Percentiles rank a stretch among this genome's conserved stretches.
phyloP scores from a whole-genome alignment of 35 echinoderm and acorn worm species.

The Holothuria glaberrima region DNA sequence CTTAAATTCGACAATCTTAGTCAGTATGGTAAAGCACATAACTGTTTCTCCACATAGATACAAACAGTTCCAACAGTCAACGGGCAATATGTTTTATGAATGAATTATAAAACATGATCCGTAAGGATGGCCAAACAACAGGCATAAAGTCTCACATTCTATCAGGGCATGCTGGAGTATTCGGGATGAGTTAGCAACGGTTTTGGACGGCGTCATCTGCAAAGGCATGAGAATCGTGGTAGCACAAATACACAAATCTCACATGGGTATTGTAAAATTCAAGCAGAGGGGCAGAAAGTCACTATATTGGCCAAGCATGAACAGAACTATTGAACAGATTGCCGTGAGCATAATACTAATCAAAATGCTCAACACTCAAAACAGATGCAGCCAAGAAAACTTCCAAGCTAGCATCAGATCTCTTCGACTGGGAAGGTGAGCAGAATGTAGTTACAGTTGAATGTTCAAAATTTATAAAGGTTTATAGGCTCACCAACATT shows the following conservation, averaged over 20 bases:
- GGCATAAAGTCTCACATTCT: conserved; percentile 48
- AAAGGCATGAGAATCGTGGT: conserved; percentile 71
- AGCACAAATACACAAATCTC: conserved; percentile 56
- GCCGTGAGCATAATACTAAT: conserved; percentile 30
- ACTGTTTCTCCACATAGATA: conserved; percentile 56
- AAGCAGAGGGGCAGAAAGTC: conserved; percentile 49
- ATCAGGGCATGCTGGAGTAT: conserved; percentile 72
- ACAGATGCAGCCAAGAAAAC: conserved; percentile 39
- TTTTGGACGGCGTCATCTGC: conserved; percentile 68
- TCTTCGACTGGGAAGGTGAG: conserved; percentile 55
- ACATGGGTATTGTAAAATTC: conserved; percentile 71
- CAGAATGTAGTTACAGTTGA: conserved; percentile 58
- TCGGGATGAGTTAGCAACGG: conserved; percentile 66
- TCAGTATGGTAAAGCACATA: conserved; percentile 66
- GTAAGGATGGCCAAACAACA: conserved; percentile 83
- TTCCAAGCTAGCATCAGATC: conserved; percentile 63
- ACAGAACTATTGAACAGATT: conserved; percentile 18
- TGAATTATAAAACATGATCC: conserved; percentile 61
- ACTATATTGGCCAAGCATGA: conserved; percentile 59
- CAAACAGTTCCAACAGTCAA: conserved; percentile 54
- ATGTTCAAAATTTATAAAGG: conserved; percentile 66
- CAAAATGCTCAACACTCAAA: conserved; percentile 44
- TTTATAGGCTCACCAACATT: conserved; percentile 12
- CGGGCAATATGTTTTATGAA: conserved; percentile 58
- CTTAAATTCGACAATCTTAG: conserved; percentile 39